Evolutionary conservation across 2,888 invertebrate species (phyloP), one percentile per base, ranked within the genome.

Genomic region (Sesia bembeciformis): DNA sequence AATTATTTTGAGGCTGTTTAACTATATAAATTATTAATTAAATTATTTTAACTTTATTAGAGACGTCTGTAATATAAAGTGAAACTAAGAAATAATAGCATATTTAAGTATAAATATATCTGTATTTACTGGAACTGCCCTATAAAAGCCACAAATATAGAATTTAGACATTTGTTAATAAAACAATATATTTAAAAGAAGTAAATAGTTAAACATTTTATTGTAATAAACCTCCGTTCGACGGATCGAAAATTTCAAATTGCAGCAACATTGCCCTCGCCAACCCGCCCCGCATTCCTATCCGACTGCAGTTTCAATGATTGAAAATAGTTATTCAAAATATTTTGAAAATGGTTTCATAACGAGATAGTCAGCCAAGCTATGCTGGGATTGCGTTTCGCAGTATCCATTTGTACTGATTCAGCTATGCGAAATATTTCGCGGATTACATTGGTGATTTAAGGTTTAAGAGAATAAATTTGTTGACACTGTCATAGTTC

Each of bases 251-350:
- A 46, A 46, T 46, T 46, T 46, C 8, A 7, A 46, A 46, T 7
- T 23, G 46, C 46, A 42, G 53, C 55, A 58, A 62, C 59, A 60
- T 72, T 61, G 70, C 73, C 74, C 69, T 67, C 69, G 64, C 64
- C 76, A 69, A 69, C 70, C 73, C 75, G 62, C 76, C 73, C 78
- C 72, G 76, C 81, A 88, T 88, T 85, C 87, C 87, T 55, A 62
- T 55, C 66, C 65, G 68, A 62, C 78, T 80, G 84, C 86, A 85
- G 86, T 86, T 85, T 81, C 87, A 87, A 87, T 84, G 70, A 86
- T 85, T 87, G 85, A 86, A 87, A 88, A 88, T 84, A 84, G 86
- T 84, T 82, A 89, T 88, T 86, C 88, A 88, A 89, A 89, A 87
- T 83, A 87, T 86, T 89, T 89, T 89, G 85, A 89, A 89, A 89